Base-by-base conservation (phyloP, 2,888 invertebrate species). In the Heliothis peltigera region DNA sequence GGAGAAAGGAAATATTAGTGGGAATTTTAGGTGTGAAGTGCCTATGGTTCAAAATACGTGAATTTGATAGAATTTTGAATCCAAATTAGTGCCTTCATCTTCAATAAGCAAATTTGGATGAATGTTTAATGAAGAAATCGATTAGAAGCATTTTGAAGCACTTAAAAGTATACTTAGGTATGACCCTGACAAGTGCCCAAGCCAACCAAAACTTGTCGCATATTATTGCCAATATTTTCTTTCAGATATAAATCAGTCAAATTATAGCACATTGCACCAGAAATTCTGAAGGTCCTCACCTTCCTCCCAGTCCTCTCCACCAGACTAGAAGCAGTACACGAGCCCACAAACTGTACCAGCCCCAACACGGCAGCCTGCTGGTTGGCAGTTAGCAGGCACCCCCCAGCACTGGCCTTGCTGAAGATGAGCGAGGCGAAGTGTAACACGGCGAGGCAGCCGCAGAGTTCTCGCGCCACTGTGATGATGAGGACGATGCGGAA, bases 401-500 rank as follows among this genome's bases (percentile, higher is more conserved):
- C 85, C 0, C 80, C 86, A 0, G 77, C 84, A 18, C 87, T 87
- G 0, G 95, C 93, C 49, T 89, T 82, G 68, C 82, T 87, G 87
- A 96, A 95, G 88, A 95, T 95, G 19, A 89, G 86, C 0, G 94
- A 93, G 0, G 95, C 95, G 82, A 92, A 95, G 83, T 94, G 92
- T 2, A 95, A 81, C 1, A 95, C 93, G 0, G 95, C 94, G 0
- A 95, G 83, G 51, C 94, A 93, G 1, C 95, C 95, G 75, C 95
- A 93, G 25, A 95, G 83, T 76, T 95, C 94, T 0, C 95, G 83
- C 0, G 93, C 94, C 1, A 94, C 76, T 0, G 93, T 94, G 62
- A 95, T 92, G 17, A 87, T 91, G 2, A 94, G 92, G 0, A 95
- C 95, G 58, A 96, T 96, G 47, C 96, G 95, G 77, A 96, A 95